These are phyloP conservation scores for Varanus salvator DNA, from an alignment of 2,113 vertebrate species.

Conservation along the genomic window DNA sequence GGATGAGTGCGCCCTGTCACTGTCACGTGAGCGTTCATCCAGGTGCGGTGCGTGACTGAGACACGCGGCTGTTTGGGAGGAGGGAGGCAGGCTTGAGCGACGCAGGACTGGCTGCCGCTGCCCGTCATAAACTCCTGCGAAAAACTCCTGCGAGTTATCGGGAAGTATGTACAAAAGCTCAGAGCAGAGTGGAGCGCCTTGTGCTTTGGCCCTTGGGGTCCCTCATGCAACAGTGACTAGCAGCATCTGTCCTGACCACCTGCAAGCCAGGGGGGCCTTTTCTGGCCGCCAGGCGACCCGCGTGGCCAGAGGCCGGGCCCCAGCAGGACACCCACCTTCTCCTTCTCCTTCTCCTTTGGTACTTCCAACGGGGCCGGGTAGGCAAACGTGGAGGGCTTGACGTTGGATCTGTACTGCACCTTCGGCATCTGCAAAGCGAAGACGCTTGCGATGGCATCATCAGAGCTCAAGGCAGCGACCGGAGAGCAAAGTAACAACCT, in stretches of 20 bases:
- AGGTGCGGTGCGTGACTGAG: not conserved
- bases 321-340: conserved; percentile 84
- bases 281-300: not conserved
- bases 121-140: too few species aligned
- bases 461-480: not conserved
- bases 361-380: conserved; percentile 98
- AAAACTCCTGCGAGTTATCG: not conserved
- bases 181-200: not conserved
- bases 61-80: not conserved
- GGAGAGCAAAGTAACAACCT: conserved; percentile 50
- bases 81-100: not conserved
- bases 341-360: conserved; percentile 98
- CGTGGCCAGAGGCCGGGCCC: not conserved
- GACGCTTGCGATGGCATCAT: conserved; percentile 13
- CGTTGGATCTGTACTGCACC: conserved; percentile 98
- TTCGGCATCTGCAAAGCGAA: conserved; percentile 92
- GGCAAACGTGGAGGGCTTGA: conserved; percentile 98
- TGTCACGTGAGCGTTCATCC: too few species aligned
- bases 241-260: not conserved
- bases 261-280: too few species aligned
- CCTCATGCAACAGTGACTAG: not conserved
- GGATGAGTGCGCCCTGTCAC: too few species aligned
- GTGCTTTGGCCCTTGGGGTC: too few species aligned
- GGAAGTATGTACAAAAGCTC: not conserved
- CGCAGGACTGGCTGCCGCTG: not conserved